Evolutionary conservation across 2,888 invertebrate genomes (phyloP), one percentile per base, ranked within the genome.

Genomic region (Homarus gammarus): DNA sequence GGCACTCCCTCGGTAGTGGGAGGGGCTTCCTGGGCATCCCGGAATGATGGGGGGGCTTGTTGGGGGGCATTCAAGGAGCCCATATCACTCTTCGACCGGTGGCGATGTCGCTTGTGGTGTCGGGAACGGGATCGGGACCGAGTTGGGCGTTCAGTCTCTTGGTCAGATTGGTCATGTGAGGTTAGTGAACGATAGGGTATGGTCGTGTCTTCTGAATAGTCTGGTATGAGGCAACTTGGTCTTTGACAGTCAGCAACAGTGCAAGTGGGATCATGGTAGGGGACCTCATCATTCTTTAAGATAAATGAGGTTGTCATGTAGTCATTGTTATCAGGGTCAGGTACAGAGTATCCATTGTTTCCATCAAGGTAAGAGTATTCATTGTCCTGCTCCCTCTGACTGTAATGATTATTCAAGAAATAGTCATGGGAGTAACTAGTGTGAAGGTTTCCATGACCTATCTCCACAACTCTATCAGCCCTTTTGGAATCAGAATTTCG

Each of bases 181-280:
- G 81, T 73, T n/a, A 89, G 64, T 56, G 84, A 70, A 79, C 49
- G 84, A 70, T 89, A 89, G 33, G 89, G 89, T 51, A 89, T 78
- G 22, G 84, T 84, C n/a, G 89, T 79, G 73, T 84, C 89, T 49
- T 89, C 89, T 15, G 73, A 40, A 79, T 84, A 84, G 84, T 89
- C 89, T 44, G 89, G 89, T 36, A 89, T 56, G 61, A 89, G 36
- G 64, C 89, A 89, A 44, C 72, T 78, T 22, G 89, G 78, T 27
- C 89, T 77, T 72, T 84, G 89, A 78, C 89, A 89, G 73, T 84
- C 72, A 70, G 72, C 56, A 70, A 84, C 40, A 49, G 89, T 89
- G 44, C 89, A 89, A 18, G 89, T 89, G 22, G 89, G 89, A 72
- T 89, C 89, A 84, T 89, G 89, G 61, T 89, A 89, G 27, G 88